These are phyloP conservation scores for Papilio helenus DNA, from an alignment of 1,140 invertebrate genomes.

Conservation along the genomic window DNA sequence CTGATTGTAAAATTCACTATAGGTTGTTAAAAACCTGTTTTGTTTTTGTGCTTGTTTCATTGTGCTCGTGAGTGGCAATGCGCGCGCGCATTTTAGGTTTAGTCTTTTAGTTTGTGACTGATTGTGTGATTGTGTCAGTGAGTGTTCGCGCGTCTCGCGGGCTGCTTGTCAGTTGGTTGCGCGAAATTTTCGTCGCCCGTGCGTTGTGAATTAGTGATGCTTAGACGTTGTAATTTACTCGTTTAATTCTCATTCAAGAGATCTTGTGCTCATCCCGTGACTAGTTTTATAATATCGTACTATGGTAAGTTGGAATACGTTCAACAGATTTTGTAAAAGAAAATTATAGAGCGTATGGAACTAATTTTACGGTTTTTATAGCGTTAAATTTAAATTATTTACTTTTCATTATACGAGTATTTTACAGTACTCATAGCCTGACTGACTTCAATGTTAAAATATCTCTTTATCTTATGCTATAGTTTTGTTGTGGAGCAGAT, in stretches of 20 bases:
- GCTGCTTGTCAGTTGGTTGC: constrained; percentile 47
- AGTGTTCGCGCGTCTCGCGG: constrained; percentile 45
- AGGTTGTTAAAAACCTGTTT: constrained; percentile 28
- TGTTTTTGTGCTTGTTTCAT: constrained; percentile 1
- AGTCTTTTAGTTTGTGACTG: constrained; percentile 1
- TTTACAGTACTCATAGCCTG: neutral
- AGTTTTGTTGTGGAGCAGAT: neutral
- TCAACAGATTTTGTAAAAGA: neutral
- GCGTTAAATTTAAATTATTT: constrained; percentile 23
- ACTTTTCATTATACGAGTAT: neutral
- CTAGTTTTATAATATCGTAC: constrained; percentile 48
- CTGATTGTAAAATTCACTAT: constrained; percentile 25
- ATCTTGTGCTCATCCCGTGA: constrained; percentile 52
- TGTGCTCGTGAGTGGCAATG: neutral
- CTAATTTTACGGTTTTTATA: constrained; percentile 21
- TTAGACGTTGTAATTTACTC: constrained; percentile 70
- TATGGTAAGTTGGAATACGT: constrained; percentile 51
- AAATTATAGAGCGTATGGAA: neutral
- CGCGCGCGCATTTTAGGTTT: constrained; percentile 28
- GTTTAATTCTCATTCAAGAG: constrained; percentile 69
- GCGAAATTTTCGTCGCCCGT: constrained; percentile 34
- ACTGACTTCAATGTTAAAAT: neutral
- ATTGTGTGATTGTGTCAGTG: constrained; percentile 43
- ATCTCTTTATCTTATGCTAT: neutral
- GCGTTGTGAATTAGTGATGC: constrained; percentile 51